phyloP scores from a whole-genome alignment of 2,888 invertebrate species.

The Ophion obscuratus region DNA sequence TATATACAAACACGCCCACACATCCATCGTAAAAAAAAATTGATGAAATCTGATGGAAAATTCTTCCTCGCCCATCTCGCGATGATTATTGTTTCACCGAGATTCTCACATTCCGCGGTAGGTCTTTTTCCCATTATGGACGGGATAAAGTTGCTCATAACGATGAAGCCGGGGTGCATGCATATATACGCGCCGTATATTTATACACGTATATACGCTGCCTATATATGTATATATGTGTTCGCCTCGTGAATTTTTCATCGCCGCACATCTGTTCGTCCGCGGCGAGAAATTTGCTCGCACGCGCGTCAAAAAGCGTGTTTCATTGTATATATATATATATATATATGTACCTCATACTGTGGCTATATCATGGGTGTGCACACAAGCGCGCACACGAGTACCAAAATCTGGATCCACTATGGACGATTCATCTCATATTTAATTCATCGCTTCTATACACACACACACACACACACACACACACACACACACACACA shows the following conservation, averaged over 20 bases:
- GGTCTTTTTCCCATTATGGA: slow-evolving; percentile 9
- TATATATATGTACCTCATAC: not conserved
- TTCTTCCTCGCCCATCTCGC: not conserved
- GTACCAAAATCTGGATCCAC: not conserved
- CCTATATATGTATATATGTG: not conserved
- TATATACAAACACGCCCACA: not conserved
- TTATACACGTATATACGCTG: not conserved
- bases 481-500: not conserved
- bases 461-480: not conserved
- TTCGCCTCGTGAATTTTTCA: slow-evolving; percentile 32
- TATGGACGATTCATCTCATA: not conserved
- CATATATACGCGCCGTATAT: not conserved
- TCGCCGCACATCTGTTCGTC: slow-evolving; percentile 21
- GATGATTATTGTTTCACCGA: slow-evolving; percentile 24
- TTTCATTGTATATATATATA: not conserved
- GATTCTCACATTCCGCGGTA: slow-evolving; percentile 8
- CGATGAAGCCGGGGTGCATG: not conserved
- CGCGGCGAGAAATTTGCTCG: slow-evolving; percentile 19
- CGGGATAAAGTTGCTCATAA: not conserved
- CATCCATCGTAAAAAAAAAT: not conserved
- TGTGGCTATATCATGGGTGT: not conserved
- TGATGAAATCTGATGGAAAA: slow-evolving; percentile 32
- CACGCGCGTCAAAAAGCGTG: not conserved
- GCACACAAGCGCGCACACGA: not conserved
- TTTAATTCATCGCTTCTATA: not conserved